Percentiles rank a stretch among this genome's conserved stretches.
These are phyloP conservation scores for Budorcas taxicolor DNA, from an alignment of 2,113 vertebrate species.

Conservation along the genomic window DNA sequence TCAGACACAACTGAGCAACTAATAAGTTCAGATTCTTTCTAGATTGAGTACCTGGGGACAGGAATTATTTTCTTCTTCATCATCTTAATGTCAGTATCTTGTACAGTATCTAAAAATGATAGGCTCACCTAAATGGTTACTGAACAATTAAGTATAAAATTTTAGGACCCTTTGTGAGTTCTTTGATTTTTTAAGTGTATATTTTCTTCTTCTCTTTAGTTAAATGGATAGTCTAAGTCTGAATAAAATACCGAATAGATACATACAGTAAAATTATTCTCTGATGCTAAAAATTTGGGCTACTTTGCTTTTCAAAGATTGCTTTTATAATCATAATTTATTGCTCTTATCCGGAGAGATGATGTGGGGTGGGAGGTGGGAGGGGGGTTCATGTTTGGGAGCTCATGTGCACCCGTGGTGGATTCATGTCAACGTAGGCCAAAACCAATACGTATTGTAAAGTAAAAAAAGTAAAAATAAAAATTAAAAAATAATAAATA, in stretches of 20 bases:
- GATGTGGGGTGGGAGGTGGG: too few species aligned
- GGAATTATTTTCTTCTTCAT: background rate
- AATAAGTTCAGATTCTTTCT: background rate
- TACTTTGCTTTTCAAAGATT: background rate
- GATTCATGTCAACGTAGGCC: too few species aligned
- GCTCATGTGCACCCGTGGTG: too few species aligned
- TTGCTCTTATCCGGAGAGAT: background rate
- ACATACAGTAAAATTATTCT: background rate
- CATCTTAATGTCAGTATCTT: background rate
- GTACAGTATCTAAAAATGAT: background rate
- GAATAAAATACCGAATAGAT: background rate
- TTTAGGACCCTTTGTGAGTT: background rate
- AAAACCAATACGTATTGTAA: too few species aligned
- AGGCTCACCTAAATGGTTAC: background rate
- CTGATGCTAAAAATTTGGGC: background rate
- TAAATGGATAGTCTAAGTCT: background rate
- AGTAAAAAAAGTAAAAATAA: too few species aligned
- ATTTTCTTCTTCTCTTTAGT: background rate
- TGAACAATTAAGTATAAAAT: background rate
- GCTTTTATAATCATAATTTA: background rate
- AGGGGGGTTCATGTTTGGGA: too few species aligned
- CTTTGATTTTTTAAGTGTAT: background rate
- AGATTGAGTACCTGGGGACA: background rate
- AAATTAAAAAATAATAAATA: too few species aligned
- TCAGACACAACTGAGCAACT: background rate